Percentiles rank a stretch among this genome's conserved stretches.
Conservation (phyloP, 2,888 invertebrate species). For the Drosophila glabriapex region DNA sequence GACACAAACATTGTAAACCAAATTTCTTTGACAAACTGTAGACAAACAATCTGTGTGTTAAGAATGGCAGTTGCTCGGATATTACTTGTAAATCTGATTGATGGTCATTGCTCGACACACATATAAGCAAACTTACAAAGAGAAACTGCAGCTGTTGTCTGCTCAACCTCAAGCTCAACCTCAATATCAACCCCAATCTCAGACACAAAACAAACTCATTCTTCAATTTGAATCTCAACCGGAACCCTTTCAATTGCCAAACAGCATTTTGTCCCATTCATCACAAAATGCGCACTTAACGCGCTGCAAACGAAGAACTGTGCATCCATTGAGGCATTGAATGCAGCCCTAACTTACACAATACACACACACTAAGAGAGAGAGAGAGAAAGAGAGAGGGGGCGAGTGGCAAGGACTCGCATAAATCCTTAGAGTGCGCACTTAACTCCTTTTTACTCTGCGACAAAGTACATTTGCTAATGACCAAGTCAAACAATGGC, state of each 20-base stretch:
- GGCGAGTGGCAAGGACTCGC: slow-evolving; percentile 20
- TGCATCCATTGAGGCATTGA: slow-evolving; percentile 32
- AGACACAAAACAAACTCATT: neutral
- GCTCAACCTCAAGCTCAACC: slow-evolving; percentile 5
- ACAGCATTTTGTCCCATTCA: slow-evolving; percentile 58
- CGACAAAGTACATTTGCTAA: slow-evolving; percentile 82
- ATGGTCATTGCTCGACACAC: slow-evolving; percentile 10
- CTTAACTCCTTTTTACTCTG: slow-evolving; percentile 79
- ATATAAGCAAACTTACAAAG: neutral
- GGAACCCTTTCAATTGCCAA: slow-evolving; percentile 54
- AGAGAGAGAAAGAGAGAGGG: neutral
- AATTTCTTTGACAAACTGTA: slow-evolving; percentile 4
- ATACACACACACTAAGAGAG: slow-evolving; percentile 4
- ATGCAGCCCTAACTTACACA: slow-evolving; percentile 23
- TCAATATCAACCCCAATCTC: slow-evolving; percentile 6
- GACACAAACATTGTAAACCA: neutral
- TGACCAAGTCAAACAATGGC: slow-evolving; percentile 80
- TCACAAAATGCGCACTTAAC: slow-evolving; percentile 71
- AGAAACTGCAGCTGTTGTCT: slow-evolving; percentile 15
- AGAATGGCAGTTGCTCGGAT: slow-evolving; percentile 4
- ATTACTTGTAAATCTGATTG: slow-evolving; percentile 18
- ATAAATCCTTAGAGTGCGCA: slow-evolving; percentile 81
- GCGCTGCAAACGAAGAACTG: slow-evolving; percentile 56
- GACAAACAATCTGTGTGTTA: slow-evolving; percentile 6
- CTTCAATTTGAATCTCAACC: slow-evolving; percentile 10